These are phyloP conservation scores for Catocala sponsa DNA, from an alignment of 2,888 invertebrate genomes.

Conservation along the genomic window DNA sequence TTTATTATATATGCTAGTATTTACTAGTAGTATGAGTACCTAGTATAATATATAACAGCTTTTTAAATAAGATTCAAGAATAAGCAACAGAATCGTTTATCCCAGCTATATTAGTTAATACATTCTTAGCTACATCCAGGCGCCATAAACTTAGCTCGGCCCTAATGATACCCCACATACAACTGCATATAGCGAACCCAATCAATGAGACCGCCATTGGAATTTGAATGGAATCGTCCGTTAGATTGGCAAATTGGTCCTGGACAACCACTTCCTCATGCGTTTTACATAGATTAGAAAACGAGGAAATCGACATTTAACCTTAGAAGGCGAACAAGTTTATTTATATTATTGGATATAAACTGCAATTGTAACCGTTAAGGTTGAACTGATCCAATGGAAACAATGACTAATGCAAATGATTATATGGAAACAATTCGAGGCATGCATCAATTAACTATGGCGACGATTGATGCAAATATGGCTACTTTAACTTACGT, in stretches of 20 bases:
- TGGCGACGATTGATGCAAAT: conserved; percentile 24
- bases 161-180: conserved; percentile 16
- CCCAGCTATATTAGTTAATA: conserved; percentile 10
- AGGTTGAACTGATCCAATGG: conserved; percentile 25
- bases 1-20: no score
- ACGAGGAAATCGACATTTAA: conserved; percentile 34
- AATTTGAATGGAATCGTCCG: conserved; percentile 53
- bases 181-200: conserved; percentile 15
- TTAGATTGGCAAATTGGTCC: conserved; percentile 45
- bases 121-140: conserved; percentile 9
- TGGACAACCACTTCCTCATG: conserved; percentile 28
- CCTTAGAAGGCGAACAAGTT: conserved; percentile 45
- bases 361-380: conserved; percentile 19
- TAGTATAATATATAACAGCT: background rate
- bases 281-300: conserved; percentile 40
- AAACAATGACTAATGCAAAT: conserved; percentile 42
- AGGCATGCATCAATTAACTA: conserved; percentile 32
- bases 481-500: conserved; percentile 31
- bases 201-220: conserved; percentile 30
- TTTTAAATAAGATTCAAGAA: no score
- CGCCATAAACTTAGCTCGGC: conserved; percentile 14
- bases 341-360: conserved; percentile 24
- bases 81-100: conserved; percentile 3
- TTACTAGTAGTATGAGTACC: no score
- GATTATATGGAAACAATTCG: conserved; percentile 36